A percentile compares a stretch with the other conserved stretches of the same genome.
phyloP scores from a whole-genome alignment of 53 echinoderm and acorn worm genomes.

The Luidia sarsii region DNA sequence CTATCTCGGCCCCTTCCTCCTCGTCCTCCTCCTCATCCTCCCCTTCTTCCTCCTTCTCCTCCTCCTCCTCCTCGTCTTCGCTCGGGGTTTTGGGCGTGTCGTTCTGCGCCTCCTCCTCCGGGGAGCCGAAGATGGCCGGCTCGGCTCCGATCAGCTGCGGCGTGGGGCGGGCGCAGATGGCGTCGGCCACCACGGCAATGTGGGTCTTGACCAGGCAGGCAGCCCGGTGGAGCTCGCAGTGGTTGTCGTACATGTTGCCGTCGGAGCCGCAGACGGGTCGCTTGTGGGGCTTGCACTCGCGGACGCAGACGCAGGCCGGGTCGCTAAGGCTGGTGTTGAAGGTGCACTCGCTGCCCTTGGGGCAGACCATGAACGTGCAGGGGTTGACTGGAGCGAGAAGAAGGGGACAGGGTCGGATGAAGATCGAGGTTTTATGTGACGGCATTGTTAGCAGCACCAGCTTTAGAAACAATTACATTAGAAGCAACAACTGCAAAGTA shows the following conservation, averaged over 20 bases:
- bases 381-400: constrained; percentile 43
- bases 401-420: neutral
- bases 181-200: constrained; percentile 61
- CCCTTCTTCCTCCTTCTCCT: neutral
- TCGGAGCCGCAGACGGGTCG: constrained; percentile 97
- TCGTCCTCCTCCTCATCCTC: neutral
- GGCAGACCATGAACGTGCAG: constrained; percentile 72
- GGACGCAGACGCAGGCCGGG: constrained; percentile 82
- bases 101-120: neutral
- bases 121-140: constrained; percentile 4
- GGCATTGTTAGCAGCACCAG: neutral
- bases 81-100: neutral
- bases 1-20: neutral
- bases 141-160: constrained; percentile 24
- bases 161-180: constrained; percentile 31
- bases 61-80: neutral
- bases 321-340: constrained; percentile 68
- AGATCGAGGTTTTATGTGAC: too few relatives aligned
- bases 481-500: neutral
- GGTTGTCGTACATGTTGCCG: constrained; percentile 85
- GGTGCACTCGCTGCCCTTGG: constrained; percentile 82
- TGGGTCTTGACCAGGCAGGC: constrained; percentile 78
- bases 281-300: constrained; percentile 72
- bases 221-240: constrained; percentile 94
- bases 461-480: neutral